phyloP scores from a whole-genome alignment of 1,140 invertebrate genomes.

The Drosophila sturtevanti region DNA sequence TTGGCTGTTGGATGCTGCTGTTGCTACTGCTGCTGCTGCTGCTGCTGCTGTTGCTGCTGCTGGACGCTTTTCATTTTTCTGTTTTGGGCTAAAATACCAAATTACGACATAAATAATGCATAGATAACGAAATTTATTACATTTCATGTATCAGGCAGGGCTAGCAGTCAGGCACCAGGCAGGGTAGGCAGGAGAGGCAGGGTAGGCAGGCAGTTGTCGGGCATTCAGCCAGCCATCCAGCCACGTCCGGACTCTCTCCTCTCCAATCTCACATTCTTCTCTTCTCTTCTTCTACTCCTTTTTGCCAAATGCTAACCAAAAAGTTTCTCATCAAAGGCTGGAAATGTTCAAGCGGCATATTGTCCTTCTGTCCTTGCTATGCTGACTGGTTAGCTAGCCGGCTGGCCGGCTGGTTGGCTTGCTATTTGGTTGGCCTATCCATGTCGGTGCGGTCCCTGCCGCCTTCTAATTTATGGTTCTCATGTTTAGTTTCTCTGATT shows the following conservation, averaged over 20 bases:
- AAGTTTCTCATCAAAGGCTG: conserved; percentile 59
- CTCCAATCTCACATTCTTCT: background rate
- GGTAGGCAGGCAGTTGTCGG: conserved; percentile 17
- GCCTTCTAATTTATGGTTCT: conserved; percentile 73
- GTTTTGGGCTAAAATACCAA: conserved; percentile 81
- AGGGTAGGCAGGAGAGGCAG: conserved; percentile 6
- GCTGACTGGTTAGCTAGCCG: background rate
- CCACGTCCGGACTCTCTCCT: conserved; percentile 44
- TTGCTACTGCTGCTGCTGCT: conserved; percentile 32
- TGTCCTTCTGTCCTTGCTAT: conserved; percentile 24
- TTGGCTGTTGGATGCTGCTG: background rate
- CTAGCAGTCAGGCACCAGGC: background rate
- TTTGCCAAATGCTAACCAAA: conserved; percentile 9
- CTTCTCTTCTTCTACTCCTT: background rate
- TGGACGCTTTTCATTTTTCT: conserved; percentile 78
- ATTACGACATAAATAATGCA: conserved; percentile 82
- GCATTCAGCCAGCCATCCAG: conserved; percentile 7
- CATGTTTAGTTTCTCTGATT: conserved; percentile 76
- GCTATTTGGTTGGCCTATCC: background rate
- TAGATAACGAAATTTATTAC: conserved; percentile 81
- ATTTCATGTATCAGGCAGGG: conserved; percentile 75
- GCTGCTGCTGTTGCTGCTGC: conserved; percentile 13
- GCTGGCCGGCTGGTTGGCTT: no score
- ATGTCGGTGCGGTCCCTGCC: conserved; percentile 15
- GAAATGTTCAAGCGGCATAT: conserved; percentile 55